phyloP scores from a whole-genome alignment of 1,140 invertebrate genomes.

The Neodiprion pinetum region DNA sequence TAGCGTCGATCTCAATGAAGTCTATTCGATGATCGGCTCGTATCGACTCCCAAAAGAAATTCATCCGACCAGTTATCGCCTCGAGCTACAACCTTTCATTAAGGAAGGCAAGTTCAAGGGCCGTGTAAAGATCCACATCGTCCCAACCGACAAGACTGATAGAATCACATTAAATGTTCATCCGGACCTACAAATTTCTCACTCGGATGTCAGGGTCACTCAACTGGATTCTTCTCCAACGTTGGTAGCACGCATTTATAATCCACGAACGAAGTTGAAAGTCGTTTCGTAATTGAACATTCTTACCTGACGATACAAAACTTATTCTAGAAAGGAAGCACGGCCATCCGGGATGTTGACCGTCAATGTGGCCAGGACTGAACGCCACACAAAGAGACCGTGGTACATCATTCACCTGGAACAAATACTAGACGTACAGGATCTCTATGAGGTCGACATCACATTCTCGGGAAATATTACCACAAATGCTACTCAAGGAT shows the following conservation, averaged over 20 bases:
- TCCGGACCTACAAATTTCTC: constrained; percentile 64
- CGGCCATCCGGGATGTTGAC: neutral
- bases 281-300: neutral
- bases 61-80: constrained; percentile 66
- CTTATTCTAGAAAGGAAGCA: neutral
- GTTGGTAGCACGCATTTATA: constrained; percentile 43
- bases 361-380: constrained; percentile 34
- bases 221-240: constrained; percentile 40
- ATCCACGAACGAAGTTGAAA: neutral
- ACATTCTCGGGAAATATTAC: constrained; percentile 67
- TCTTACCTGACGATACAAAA: neutral
- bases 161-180: constrained; percentile 69
- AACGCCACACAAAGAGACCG: constrained; percentile 62
- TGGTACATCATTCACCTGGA: constrained; percentile 65
- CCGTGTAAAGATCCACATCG: constrained; percentile 67
- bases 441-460: constrained; percentile 64
- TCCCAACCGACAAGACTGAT: constrained; percentile 64
- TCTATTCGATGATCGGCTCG: constrained; percentile 32
- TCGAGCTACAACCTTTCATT: constrained; percentile 68
- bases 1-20: constrained; percentile 47
- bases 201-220: constrained; percentile 42
- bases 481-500: constrained; percentile 64
- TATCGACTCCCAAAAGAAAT: constrained; percentile 63
- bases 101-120: constrained; percentile 68
- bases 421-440: constrained; percentile 59